These are phyloP conservation scores for Siniperca undulata DNA, from an alignment of 2,797 vertebrate genomes.

Conservation along the genomic window DNA sequence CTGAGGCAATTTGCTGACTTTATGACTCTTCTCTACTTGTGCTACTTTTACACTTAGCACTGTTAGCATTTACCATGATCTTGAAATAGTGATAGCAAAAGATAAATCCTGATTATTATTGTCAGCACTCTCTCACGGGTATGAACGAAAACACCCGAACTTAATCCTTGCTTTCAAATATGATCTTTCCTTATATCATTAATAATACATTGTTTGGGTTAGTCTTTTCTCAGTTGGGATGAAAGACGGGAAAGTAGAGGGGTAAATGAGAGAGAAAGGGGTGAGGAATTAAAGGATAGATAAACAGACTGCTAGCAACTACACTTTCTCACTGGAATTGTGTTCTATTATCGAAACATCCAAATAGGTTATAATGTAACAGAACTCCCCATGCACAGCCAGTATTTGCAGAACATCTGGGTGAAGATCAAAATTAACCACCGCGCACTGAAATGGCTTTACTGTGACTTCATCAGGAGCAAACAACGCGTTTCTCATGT, in stretches of 20 bases:
- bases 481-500: too few relatives aligned
- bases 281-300: neutral
- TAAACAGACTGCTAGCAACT: neutral
- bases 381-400: too few relatives aligned
- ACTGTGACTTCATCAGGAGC: too few relatives aligned
- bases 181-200: too few relatives aligned
- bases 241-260: neutral
- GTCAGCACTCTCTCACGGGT: neutral
- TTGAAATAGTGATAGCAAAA: neutral
- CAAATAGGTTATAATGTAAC: neutral
- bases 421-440: too few relatives aligned
- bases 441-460: too few relatives aligned
- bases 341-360: neutral
- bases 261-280: neutral
- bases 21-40: neutral
- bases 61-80: neutral
- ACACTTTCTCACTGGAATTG: neutral
- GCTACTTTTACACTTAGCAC: neutral
- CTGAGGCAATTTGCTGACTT: neutral
- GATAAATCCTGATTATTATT: slow-evolving; percentile 1
- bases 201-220: neutral
- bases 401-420: too few relatives aligned
- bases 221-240: neutral
- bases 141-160: neutral
- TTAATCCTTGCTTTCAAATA: too few relatives aligned